Evolutionary conservation across 2,888 invertebrate genomes (phyloP).

Genomic region (Sesia apiformis): DNA sequence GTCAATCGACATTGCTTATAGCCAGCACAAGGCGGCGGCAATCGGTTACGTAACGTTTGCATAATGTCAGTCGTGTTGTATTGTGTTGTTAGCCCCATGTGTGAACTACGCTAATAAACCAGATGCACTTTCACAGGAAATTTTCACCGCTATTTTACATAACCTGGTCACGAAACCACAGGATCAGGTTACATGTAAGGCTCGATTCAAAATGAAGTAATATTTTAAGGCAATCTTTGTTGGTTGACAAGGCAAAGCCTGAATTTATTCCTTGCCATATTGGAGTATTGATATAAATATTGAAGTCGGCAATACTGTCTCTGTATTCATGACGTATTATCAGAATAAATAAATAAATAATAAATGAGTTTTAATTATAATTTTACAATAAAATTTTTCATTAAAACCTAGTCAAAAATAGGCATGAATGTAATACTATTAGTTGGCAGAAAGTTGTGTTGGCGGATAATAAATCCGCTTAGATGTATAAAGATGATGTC

Average conservation of each 20-base stretch:
- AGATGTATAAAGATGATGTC: too few relatives aligned
- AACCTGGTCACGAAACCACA: conserved; percentile 11
- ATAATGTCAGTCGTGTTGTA: conserved; percentile 27
- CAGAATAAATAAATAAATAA: too few relatives aligned
- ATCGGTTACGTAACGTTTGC: conserved; percentile 19
- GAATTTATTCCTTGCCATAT: neutral
- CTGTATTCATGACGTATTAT: too few relatives aligned
- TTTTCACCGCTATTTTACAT: conserved; percentile 30
- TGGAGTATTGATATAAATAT: neutral
- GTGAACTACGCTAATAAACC: conserved; percentile 50
- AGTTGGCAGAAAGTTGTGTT: too few relatives aligned
- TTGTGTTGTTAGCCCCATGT: conserved; percentile 34
- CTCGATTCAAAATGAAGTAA: neutral
- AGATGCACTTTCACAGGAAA: conserved; percentile 43
- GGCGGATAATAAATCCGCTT: too few relatives aligned
- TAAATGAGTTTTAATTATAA: too few relatives aligned
- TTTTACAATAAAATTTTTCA: too few relatives aligned
- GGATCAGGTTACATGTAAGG: conserved; percentile 1
- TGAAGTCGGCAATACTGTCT: too few relatives aligned
- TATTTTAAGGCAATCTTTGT: neutral
- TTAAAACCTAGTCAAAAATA: too few relatives aligned
- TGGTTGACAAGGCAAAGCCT: too few relatives aligned
- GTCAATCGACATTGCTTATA: conserved; percentile 1
- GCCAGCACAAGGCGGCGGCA: neutral
- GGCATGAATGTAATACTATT: too few relatives aligned